phyloP scores from a whole-genome alignment of 2,888 invertebrate genomes.

The Cosmopolites sordidus region DNA sequence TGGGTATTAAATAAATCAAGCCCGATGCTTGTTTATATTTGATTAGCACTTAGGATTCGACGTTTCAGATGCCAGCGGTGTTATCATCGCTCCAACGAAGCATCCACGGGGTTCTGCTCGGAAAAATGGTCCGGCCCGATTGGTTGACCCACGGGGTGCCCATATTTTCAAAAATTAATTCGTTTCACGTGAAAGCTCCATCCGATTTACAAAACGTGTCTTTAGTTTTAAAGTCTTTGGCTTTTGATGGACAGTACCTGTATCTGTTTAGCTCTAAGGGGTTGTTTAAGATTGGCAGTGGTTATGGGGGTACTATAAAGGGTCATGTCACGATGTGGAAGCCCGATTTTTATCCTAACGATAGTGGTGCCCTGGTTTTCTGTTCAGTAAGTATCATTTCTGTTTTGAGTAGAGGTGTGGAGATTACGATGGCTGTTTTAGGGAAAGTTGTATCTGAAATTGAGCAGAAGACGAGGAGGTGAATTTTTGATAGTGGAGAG shows the following conservation, averaged over 20 bases:
- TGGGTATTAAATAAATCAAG: too few species aligned
- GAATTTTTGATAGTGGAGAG: conserved; percentile 56
- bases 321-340: conserved; percentile 86
- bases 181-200: conserved; percentile 57
- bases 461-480: conserved; percentile 51
- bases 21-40: too few species aligned
- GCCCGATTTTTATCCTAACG: conserved; percentile 74
- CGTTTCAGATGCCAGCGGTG: conserved; percentile 71
- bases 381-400: conserved; percentile 62
- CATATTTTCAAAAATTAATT: conserved; percentile 66
- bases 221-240: conserved; percentile 59
- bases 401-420: conserved; percentile 8
- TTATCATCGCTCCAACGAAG: conserved; percentile 82
- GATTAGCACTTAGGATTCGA: too few species aligned
- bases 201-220: conserved; percentile 50
- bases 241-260: conserved; percentile 86
- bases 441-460: conserved; percentile 78
- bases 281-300: conserved; percentile 90
- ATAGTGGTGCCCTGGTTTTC: conserved; percentile 81
- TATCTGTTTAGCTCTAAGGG: conserved; percentile 83
- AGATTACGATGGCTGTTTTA: conserved; percentile 44
- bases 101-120: conserved; percentile 82
- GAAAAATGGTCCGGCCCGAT: conserved; percentile 77
- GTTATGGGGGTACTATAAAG: conserved; percentile 87
- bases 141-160: conserved; percentile 89